These are phyloP conservation scores for Synaphobranchus kaupii DNA, from an alignment of 2,797 vertebrate species.

Conservation along the genomic window DNA sequence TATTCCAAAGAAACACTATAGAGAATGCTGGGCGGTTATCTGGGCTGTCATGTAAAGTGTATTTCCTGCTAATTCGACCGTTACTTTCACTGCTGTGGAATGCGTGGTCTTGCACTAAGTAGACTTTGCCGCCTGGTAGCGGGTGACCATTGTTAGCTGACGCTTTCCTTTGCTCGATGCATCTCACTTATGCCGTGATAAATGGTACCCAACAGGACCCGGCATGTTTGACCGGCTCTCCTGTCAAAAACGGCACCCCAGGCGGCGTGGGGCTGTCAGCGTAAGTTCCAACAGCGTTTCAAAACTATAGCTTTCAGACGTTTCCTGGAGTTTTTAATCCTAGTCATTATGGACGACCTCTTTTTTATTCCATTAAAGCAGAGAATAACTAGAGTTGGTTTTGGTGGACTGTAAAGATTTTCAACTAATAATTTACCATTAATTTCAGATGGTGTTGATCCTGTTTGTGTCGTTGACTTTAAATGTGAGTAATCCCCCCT, in stretches of 20 bases:
- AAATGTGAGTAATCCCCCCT: neutral
- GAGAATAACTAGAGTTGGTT: neutral
- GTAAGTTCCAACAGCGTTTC: conserved; percentile 12
- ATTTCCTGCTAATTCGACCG: neutral
- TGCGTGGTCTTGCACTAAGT: neutral
- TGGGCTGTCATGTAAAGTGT: neutral
- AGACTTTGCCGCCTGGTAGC: conserved; percentile 15
- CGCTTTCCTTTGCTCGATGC: neutral
- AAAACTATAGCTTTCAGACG: neutral
- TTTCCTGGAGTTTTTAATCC: neutral
- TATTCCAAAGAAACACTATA: neutral
- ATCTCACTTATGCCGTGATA: conserved; percentile 7
- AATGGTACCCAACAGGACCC: conserved; percentile 24
- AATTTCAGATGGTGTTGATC: neutral
- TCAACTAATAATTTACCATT: neutral
- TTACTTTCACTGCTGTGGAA: neutral
- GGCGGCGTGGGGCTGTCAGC: conserved; percentile 10
- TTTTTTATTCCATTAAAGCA: neutral
- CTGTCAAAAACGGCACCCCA: conserved; percentile 17
- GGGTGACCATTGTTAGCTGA: conserved; percentile 22
- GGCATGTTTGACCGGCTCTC: conserved; percentile 14
- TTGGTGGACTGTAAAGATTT: conserved; percentile 4
- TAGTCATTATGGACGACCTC: neutral
- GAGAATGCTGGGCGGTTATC: neutral
- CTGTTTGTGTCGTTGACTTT: conserved; percentile 12